phyloP scores from a whole-genome alignment of 1,140 invertebrate genomes.

The Meloidogyne hapla region DNA sequence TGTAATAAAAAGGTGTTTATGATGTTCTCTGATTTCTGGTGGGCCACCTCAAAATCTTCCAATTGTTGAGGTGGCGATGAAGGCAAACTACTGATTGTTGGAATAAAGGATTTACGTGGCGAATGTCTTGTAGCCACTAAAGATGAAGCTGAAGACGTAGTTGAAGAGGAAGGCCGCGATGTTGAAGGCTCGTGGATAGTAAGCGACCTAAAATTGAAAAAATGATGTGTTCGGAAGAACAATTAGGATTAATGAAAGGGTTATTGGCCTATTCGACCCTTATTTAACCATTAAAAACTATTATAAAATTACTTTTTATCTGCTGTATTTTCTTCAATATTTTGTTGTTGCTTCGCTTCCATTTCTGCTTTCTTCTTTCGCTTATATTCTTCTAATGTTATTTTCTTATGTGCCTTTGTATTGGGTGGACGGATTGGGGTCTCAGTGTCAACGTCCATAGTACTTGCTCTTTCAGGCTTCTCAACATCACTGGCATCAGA shows the following conservation, averaged over 20 bases:
- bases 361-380: not conserved
- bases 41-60: not conserved
- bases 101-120: conserved; percentile 12
- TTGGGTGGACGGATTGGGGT: not conserved
- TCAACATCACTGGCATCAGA: not conserved
- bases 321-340: not conserved
- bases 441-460: not conserved
- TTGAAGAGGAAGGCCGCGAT: not conserved
- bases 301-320: not conserved
- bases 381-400: not conserved
- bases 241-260: not conserved
- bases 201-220: not conserved
- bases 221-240: not conserved
- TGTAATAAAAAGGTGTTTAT: not conserved
- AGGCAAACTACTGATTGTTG: not conserved
- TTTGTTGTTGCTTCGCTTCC: not conserved
- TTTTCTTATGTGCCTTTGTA: not conserved
- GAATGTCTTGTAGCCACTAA: not conserved
- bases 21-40: not conserved
- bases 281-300: not conserved
- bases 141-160: not conserved
- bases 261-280: not conserved
- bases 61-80: conserved; percentile 6
- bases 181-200: not conserved
- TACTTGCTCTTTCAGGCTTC: not conserved